Conservation (phyloP, 2,113 vertebrate species). For the Melospiza georgiana region DNA sequence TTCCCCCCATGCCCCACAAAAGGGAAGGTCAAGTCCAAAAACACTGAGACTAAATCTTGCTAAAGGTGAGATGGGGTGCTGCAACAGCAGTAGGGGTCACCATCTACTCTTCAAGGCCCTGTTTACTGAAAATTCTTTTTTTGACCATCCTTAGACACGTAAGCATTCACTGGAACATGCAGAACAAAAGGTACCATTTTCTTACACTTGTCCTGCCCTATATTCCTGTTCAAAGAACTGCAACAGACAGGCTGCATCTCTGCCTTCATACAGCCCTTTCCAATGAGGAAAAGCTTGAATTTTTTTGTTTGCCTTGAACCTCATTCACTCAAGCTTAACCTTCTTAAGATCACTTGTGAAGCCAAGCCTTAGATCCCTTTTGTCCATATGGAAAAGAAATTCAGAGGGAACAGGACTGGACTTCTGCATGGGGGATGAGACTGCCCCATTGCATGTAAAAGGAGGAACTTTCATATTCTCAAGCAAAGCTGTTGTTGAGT, state of each 20-base stretch:
- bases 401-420: neutral
- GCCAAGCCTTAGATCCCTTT: neutral
- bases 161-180: neutral
- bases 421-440: neutral
- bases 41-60: neutral
- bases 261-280: neutral
- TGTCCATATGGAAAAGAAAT: neutral
- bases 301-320: neutral
- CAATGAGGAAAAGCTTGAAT: neutral
- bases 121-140: neutral
- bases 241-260: neutral
- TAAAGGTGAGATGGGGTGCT: neutral
- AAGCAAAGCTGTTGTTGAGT: neutral
- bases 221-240: neutral
- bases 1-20: neutral
- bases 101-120: neutral
- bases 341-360: neutral
- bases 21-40: neutral
- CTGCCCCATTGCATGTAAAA: neutral
- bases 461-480: neutral
- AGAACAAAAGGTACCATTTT: neutral
- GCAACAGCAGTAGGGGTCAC: neutral
- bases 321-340: neutral
- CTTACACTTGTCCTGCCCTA: neutral
- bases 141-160: neutral